Percentiles rank a stretch among this genome's conserved stretches.
Conservation (phyloP, 2,113 vertebrate genomes). For the Zosterops borbonicus region DNA sequence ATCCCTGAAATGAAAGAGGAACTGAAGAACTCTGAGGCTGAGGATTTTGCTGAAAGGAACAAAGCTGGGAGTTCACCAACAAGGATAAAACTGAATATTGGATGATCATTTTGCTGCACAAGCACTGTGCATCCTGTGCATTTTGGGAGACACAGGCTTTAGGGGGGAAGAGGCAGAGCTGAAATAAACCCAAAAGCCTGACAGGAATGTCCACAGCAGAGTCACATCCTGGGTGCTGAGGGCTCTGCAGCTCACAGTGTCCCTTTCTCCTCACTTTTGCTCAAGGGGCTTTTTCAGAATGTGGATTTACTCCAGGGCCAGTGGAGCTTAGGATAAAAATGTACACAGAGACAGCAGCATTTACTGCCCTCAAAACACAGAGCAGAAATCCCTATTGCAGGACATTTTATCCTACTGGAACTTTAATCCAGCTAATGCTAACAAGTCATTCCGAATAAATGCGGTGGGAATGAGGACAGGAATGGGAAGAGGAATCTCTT, state of each 20-base stretch:
- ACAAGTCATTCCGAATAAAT: neutral
- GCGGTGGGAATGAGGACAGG: neutral
- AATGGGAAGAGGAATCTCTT: neutral
- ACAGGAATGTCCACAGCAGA: neutral
- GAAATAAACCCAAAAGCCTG: neutral
- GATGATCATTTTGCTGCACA: neutral
- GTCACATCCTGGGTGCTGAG: neutral
- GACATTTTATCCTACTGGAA: neutral
- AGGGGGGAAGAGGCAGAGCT: neutral
- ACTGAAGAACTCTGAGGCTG: neutral
- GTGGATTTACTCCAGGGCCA: neutral
- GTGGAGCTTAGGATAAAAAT: neutral
- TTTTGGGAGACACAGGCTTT: neutral
- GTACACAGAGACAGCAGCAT: neutral
- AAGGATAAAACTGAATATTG: neutral
- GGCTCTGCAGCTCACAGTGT: neutral
- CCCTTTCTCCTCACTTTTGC: neutral
- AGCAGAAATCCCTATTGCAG: neutral
- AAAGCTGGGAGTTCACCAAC: neutral
- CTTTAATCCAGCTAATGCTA: constrained; percentile 2
- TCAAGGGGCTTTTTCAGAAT: neutral
- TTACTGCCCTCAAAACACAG: neutral
- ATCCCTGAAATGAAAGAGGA: neutral
- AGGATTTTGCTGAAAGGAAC: neutral
- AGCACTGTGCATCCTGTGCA: neutral